Conservation (phyloP, 1,140 invertebrate species). For the Drosophila repleta region DNA sequence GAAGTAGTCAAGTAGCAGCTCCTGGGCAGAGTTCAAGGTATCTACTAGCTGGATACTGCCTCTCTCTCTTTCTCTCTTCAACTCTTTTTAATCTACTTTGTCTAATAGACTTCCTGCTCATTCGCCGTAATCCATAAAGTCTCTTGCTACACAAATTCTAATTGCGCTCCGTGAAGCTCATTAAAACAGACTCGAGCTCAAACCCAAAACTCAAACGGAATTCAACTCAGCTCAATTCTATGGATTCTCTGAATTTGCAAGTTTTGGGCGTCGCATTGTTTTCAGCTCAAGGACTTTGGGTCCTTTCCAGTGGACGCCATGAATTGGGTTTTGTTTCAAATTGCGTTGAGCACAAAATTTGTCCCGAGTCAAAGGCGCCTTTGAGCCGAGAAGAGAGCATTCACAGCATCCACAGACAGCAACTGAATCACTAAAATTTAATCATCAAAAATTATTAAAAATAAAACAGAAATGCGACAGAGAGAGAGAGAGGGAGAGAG, state of each 20-base stretch:
- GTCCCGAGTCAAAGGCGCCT: conserved; percentile 5
- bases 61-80: no score
- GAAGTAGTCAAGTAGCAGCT: no score
- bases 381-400: not conserved
- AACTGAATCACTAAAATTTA: conserved; percentile 73
- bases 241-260: not conserved
- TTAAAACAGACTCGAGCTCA: no score
- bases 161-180: no score
- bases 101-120: no score
- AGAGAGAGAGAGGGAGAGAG: not conserved
- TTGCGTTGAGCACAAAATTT: conserved; percentile 29
- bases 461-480: no score
- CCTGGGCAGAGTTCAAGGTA: no score
- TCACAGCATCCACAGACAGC: conserved; percentile 15
- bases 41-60: no score
- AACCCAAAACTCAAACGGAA: no score
- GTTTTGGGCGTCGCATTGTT: not conserved
- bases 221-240: not conserved
- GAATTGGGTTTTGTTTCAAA: conserved; percentile 25
- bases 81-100: no score
- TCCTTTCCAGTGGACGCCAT: not conserved
- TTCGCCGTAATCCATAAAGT: no score
- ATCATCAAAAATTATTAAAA: conserved; percentile 46
- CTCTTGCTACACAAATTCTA: no score
- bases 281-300: not conserved